Evolutionary conservation across 2,113 vertebrate genomes (phyloP).

Genomic region (Brevimyrus niger): DNA sequence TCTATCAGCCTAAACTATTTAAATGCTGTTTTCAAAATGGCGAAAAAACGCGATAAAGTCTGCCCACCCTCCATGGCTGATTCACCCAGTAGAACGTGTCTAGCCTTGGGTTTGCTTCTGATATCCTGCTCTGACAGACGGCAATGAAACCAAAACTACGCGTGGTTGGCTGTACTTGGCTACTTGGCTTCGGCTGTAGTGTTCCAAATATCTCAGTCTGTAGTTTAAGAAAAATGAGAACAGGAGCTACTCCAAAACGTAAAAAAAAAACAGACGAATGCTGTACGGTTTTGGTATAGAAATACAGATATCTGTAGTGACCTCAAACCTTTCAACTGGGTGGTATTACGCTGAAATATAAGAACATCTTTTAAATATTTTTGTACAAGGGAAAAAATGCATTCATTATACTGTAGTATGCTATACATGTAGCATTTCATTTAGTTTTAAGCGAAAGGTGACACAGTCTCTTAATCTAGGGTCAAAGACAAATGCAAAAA

Average conservation of each 20-base stretch:
- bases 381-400: background rate
- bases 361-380: background rate
- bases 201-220: background rate
- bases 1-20: slow-evolving; percentile 18
- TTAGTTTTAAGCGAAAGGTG: background rate
- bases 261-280: background rate
- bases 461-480: background rate
- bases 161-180: no score
- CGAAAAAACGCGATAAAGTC: slow-evolving; percentile 22
- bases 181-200: background rate
- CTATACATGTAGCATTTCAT: no score
- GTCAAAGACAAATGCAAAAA: background rate
- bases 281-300: background rate
- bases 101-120: background rate
- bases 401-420: background rate
- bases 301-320: background rate
- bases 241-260: background rate
- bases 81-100: background rate
- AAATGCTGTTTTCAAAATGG: slow-evolving; percentile 25
- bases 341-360: background rate
- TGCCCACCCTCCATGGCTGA: slow-evolving; percentile 23
- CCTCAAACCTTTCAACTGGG: background rate
- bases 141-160: background rate
- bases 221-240: background rate
- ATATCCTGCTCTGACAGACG: background rate